Percentiles rank a stretch among this genome's conserved stretches.
phyloP scores from a whole-genome alignment of 2,888 invertebrate genomes.

The Drosophila paracracens region DNA sequence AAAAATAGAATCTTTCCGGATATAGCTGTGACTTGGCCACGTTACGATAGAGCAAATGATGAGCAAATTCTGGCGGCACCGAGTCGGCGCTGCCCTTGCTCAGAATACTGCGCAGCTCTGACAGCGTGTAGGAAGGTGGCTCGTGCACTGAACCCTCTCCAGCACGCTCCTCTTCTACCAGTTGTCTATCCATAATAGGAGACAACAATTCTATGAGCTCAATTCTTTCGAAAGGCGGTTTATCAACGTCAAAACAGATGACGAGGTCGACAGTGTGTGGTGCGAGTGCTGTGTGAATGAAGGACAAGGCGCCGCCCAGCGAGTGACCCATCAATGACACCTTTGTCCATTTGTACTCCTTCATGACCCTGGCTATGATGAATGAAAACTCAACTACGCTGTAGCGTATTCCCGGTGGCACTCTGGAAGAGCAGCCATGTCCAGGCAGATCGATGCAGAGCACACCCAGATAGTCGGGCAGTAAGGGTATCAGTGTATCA shows the following conservation, averaged over 20 bases:
- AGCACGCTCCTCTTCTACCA: conserved; percentile 83
- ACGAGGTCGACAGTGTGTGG: conserved; percentile 79
- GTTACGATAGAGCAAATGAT: conserved; percentile 87
- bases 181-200: conserved; percentile 82
- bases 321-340: conserved; percentile 89
- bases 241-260: conserved; percentile 69
- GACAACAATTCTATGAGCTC: neutral
- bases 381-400: conserved; percentile 79
- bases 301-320: conserved; percentile 87
- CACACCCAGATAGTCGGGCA: conserved; percentile 85
- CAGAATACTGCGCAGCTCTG: conserved; percentile 87
- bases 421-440: conserved; percentile 88
- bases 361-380: conserved; percentile 86
- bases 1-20: conserved; percentile 86
- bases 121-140: conserved; percentile 87
- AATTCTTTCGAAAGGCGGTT: conserved; percentile 34
- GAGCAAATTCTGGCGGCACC: conserved; percentile 86
- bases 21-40: conserved; percentile 86
- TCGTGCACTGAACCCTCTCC: conserved; percentile 74
- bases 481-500: conserved; percentile 88
- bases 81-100: conserved; percentile 86
- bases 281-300: conserved; percentile 87
- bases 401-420: conserved; percentile 86
- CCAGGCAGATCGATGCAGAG: conserved; percentile 89
- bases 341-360: conserved; percentile 89